A percentile compares a stretch with the other conserved stretches of the same genome.
Conservation (phyloP, 2,888 invertebrate genomes). For the Calameuta pallipes region DNA sequence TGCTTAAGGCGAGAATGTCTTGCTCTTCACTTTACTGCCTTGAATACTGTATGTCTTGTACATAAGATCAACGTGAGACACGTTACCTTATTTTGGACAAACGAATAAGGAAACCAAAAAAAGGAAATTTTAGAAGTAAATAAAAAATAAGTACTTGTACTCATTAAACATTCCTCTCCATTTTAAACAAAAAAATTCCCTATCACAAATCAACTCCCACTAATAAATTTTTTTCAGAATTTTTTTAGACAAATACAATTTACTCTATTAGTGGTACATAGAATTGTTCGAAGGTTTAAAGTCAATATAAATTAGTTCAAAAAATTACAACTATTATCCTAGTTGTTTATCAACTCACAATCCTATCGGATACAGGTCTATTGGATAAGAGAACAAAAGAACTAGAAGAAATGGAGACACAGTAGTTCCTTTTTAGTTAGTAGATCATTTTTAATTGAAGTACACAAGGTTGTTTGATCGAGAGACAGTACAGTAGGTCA, state of each 20-base stretch:
- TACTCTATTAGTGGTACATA: neutral
- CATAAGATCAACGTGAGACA: neutral
- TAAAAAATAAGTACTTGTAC: neutral
- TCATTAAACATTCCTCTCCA: neutral
- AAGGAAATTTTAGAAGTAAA: neutral
- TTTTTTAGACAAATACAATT: neutral
- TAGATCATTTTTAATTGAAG: slow-evolving; percentile 15
- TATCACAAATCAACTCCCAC: neutral
- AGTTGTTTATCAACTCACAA: neutral
- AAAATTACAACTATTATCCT: neutral
- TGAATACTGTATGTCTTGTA: neutral
- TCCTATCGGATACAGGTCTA: neutral
- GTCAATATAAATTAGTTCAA: neutral
- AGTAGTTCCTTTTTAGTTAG: slow-evolving; percentile 13
- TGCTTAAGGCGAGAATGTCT: neutral
- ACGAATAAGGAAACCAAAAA: neutral
- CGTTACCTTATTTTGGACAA: neutral
- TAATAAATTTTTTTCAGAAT: neutral
- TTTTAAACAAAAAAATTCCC: neutral
- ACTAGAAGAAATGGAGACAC: neutral
- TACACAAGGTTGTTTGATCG: slow-evolving; percentile 2
- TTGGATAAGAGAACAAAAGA: neutral
- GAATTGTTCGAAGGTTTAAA: neutral
- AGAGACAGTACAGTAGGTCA: slow-evolving; percentile 15
- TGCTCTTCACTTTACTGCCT: no score